These are phyloP conservation scores for Apis cerana DNA, from an alignment of 1,140 invertebrate species.

Conservation along the genomic window DNA sequence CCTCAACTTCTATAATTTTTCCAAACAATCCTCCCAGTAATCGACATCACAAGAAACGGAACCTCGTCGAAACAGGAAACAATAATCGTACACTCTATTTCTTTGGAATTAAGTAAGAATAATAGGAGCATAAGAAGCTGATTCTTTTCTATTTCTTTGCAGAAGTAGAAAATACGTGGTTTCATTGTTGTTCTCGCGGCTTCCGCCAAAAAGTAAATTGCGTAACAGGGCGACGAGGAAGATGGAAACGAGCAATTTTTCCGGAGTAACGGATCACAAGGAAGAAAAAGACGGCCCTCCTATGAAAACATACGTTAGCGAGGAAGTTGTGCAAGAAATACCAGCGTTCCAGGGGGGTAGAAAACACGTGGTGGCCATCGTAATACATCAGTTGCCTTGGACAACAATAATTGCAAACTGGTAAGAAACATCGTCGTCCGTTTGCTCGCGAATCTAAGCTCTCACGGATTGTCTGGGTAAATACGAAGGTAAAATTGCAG, in stretches of 20 bases:
- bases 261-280: conserved; percentile 30
- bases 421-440: conserved; percentile 15
- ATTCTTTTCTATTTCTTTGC: neutral
- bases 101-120: neutral
- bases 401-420: conserved; percentile 71
- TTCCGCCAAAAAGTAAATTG: neutral
- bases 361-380: conserved; percentile 39
- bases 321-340: conserved; percentile 35
- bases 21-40: no score
- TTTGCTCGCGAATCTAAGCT: neutral
- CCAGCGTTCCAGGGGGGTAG: neutral
- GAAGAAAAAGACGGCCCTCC: conserved; percentile 6
- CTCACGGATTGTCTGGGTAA: neutral
- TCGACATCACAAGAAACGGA: neutral
- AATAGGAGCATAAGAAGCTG: neutral
- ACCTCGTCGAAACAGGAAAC: neutral
- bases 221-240: neutral
- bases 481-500: neutral
- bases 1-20: neutral
- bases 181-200: neutral
- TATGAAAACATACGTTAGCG: conserved; percentile 2
- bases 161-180: neutral
- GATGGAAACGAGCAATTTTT: conserved; percentile 45
- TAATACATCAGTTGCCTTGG: conserved; percentile 70
- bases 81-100: neutral